Evolutionary conservation across 2,113 vertebrate species (phyloP), one percentile per base, ranked within the genome.

Genomic region (Cebidichthys violaceus): DNA sequence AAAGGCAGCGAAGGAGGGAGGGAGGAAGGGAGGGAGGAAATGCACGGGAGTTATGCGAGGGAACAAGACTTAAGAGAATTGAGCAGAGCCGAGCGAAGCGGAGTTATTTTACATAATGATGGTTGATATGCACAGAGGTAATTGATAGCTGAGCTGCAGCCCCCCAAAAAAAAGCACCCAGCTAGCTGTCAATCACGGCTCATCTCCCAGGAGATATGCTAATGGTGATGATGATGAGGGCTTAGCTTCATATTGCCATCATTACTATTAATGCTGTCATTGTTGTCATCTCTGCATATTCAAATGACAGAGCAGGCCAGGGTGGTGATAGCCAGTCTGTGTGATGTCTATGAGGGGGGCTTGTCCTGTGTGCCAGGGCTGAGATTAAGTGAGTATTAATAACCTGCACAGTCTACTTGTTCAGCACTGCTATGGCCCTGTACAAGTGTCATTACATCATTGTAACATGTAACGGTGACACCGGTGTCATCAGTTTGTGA

Each of bases 251-350:
- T 94, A 93, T 93, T 89, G 88, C 90, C 81, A 91, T 94, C 93
- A 94, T 94, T 93, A 94, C 93, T 94, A 94, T 94, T 94, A 93
- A 94, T 94, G 91, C 88, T 88, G 87, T 90, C 89, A 91, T 92
- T 94, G 93, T 94, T 94, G 92, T 94, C 93, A 93, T 90, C 89
- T 88, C 85, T 87, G 87, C 90, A 90, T 91, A 92, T 93, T 86
- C 86, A 93, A 91, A 92, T 93, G 90, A 92, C 87, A 83, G 82
- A 86, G 75, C 47, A n/a, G 87, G 82, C 79, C 88, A 39, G 55
- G 83, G 45, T 18, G 80, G 55, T 79, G 90, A 84, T 84, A 84
- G 88, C 79, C 85, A 13, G 65, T 37, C 47, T 78, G 83, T 85
- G 57, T 85, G 86, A 81, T 87, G 81, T 83, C 65, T 83, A 27